Base-by-base conservation (phyloP, 2,888 invertebrate genomes). In the Antitype chi region DNA sequence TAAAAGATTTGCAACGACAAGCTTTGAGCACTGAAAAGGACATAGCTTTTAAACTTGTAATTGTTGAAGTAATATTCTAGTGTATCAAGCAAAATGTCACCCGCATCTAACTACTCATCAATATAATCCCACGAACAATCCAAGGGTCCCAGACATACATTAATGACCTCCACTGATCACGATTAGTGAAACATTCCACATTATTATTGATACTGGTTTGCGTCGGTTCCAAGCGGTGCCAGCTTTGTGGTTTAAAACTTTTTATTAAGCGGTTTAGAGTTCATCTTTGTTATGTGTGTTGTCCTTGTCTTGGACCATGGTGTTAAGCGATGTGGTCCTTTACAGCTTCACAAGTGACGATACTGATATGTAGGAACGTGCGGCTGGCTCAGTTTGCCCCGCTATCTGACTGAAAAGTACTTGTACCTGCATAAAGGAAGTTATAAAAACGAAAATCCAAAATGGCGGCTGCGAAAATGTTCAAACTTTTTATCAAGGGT, bases 141-240 rank as follows among this genome's bases (percentile, higher is more conserved):
- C 74, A 80, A 80, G 75, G 83, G 87, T 72, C 62, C 55, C 72
- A 76, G 68, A 72, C 72, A 55, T n/a, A 74, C 79, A 78, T 70
- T 74, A 81, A 85, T 87, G 84, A 85, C 85, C 79, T 73, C 66
- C 66, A 66, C 64, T 67, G 43, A 43, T 70, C 70, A 75, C 76
- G 80, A 84, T 70, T 76, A 76, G 74, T 76, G 49, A 64, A 66
- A 72, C 82, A 88, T 88, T 88, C 88, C 86, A 66, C 28, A 25
- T 79, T 55, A 55, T 83, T 74, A 88, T 85, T 83, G 76, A 73
- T 59, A 67, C 85, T 67, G 66, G 88, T 78, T 84, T 15, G 67
- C 74, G 66, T 64, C 68, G 70, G 86, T 55, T 81, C 8, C 43
- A 74, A 74, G 62, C 69, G 68, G 69, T 63, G 47, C n/a, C 52